Evolutionary conservation across 2,888 invertebrate species (phyloP), one percentile per base, ranked within the genome.

Genomic region (Nysson spinosus): DNA sequence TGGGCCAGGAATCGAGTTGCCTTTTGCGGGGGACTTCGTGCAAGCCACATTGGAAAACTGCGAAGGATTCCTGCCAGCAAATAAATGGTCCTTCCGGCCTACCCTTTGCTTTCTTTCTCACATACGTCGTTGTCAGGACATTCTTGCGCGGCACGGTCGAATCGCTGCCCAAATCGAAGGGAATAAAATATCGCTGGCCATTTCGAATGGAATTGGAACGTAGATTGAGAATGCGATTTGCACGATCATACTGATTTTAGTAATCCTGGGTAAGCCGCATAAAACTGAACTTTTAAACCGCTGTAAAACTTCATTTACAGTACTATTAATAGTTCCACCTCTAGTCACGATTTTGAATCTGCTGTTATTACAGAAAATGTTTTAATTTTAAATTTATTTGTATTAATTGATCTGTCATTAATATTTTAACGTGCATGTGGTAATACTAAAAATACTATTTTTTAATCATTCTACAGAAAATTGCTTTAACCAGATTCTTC

Each of bases 1-100:
- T 60, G 65, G 64, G 62, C 56, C 72, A 74, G 75, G 60, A 74
- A 79, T 81, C 66, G 75, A 81, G 74, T 66, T 67, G 67, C 75
- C 67, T 61, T n/a, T 69, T 72, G 58, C 67, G 46, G 54, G 14
- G n/a, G 55, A 54, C 43, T 46, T 56, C 55, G 24, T 44, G 46
- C 67, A 40, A 32, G 52, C 58, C 40, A 49, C 57, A 62, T 51
- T 58, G 74, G 64, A 67, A 68, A 77, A 66, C 64, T 62, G 64
- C 67, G 35, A 63, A 57, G 66, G 68, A 69, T 55, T 63, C 61
- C 69, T 64, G 63, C 72, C 69, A 65, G 62, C 56, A 61, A 71
- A 74, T 70, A 72, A 69, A 64, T 66, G 70, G 52, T 24, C 51
- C 67, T 46, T 44, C 47, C 50, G 57, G 37, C 17, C 35, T 63